These are phyloP conservation scores for Knipowitschia caucasica DNA, from an alignment of 2,797 vertebrate species.

Conservation along the genomic window DNA sequence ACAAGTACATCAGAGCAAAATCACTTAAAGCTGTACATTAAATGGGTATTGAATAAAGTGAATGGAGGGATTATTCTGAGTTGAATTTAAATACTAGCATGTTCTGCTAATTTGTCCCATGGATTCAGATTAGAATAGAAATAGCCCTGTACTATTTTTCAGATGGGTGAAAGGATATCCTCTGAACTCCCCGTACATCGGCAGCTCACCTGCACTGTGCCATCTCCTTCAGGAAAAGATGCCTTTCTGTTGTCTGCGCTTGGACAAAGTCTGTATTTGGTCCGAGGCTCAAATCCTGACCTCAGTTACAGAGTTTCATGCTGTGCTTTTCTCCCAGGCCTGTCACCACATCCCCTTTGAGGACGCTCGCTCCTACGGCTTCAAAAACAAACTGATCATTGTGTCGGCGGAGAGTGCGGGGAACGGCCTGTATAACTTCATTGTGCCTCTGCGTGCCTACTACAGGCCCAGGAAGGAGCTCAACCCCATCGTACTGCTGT, in stretches of 20 bases:
- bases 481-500: conserved; percentile 81
- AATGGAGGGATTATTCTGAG: too few relatives aligned
- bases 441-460: conserved; percentile 81
- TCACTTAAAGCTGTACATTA: too few relatives aligned
- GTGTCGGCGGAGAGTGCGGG: conserved; percentile 82
- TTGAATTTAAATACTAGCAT: too few relatives aligned
- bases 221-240: conserved; percentile 83
- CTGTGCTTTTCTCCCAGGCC: conserved; percentile 54
- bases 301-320: neutral
- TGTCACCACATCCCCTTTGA: conserved; percentile 81
- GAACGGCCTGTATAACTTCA: conserved; percentile 86
- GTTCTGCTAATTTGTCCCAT: too few relatives aligned
- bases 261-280: conserved; percentile 75
- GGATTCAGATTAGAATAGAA: too few relatives aligned
- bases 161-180: conserved; percentile 86
- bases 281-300: neutral
- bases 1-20: too few relatives aligned
- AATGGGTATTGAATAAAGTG: too few relatives aligned
- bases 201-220: conserved; percentile 83
- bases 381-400: conserved; percentile 84
- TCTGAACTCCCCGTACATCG: conserved; percentile 83
- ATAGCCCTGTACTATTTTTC: conserved; percentile 33
- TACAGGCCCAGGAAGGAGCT: conserved; percentile 83
- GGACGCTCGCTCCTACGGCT: conserved; percentile 81
- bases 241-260: conserved; percentile 83